A percentile compares a stretch with the other conserved stretches of the same genome.
phyloP scores from a whole-genome alignment of 2,888 invertebrate species.

The Ormia ochracea region DNA sequence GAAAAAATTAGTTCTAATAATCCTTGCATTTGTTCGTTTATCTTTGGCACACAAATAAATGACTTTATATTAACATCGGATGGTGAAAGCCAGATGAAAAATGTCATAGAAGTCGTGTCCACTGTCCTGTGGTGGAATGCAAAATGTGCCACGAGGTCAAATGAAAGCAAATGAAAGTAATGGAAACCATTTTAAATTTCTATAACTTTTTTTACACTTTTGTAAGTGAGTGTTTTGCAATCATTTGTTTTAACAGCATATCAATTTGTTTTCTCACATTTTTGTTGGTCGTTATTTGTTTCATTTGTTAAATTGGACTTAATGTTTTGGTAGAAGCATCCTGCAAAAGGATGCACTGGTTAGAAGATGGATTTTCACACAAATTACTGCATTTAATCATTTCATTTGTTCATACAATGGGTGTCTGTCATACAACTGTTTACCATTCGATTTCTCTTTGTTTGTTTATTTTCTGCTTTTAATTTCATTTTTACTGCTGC shows the following conservation, averaged over 20 bases:
- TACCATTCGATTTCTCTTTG: not conserved
- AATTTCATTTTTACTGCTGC: not conserved
- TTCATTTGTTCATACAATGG: constrained; percentile 9
- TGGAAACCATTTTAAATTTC: constrained; percentile 11
- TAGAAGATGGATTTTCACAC: constrained; percentile 29
- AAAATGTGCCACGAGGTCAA: not conserved
- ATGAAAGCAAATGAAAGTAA: not conserved
- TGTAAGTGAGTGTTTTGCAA: not conserved
- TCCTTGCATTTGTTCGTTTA: not conserved
- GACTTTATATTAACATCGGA: not conserved
- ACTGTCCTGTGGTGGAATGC: not conserved
- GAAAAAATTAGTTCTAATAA: too few relatives aligned
- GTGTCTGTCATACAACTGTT: constrained; percentile 13
- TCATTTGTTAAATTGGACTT: not conserved
- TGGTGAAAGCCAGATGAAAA: not conserved
- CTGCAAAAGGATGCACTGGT: not conserved
- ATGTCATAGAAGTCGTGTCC: not conserved
- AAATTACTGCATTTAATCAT: constrained; percentile 31
- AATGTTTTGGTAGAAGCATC: not conserved
- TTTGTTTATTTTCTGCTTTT: not conserved
- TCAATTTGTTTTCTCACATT: constrained; percentile 17
- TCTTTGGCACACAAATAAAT: not conserved
- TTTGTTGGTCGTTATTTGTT: not conserved
- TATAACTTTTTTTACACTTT: not conserved
- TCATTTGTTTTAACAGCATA: constrained; percentile 8